Percentiles rank a stretch among this genome's conserved stretches.
Conservation (phyloP, 2,888 invertebrate genomes). For the Panorpa germanica region DNA sequence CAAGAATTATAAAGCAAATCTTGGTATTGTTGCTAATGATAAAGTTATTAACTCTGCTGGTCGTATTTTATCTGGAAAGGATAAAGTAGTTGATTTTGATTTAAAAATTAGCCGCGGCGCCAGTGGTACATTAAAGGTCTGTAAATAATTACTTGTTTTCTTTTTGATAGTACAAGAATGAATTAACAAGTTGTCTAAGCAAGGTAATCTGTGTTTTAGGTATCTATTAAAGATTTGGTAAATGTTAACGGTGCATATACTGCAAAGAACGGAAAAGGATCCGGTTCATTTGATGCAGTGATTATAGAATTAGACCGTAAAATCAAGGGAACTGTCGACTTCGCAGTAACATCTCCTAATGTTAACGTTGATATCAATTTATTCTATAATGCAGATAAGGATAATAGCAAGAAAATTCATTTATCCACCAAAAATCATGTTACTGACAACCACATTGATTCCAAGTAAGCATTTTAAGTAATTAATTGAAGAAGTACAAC, state of each 20-base stretch:
- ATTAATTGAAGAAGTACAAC: constrained; percentile 5
- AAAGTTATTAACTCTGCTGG: no score
- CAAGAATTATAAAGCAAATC: no score
- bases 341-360: constrained; percentile 36
- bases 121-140: no score
- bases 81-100: no score
- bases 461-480: constrained; percentile 30
- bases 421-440: constrained; percentile 40
- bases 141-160: no score
- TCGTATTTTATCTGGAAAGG: no score
- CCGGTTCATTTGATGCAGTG: constrained; percentile 22
- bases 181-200: no score
- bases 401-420: constrained; percentile 45
- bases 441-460: constrained; percentile 31
- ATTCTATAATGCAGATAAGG: constrained; percentile 47
- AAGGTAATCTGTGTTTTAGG: no score
- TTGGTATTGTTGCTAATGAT: no score
- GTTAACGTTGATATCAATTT: constrained; percentile 42
- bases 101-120: no score
- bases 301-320: constrained; percentile 32
- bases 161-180: no score
- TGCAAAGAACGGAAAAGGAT: constrained; percentile 43
- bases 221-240: constrained; percentile 38
- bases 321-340: constrained; percentile 38
- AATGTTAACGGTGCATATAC: constrained; percentile 41